Conservation (phyloP, 2,113 vertebrate species). For the Trogon melanurus region DNA sequence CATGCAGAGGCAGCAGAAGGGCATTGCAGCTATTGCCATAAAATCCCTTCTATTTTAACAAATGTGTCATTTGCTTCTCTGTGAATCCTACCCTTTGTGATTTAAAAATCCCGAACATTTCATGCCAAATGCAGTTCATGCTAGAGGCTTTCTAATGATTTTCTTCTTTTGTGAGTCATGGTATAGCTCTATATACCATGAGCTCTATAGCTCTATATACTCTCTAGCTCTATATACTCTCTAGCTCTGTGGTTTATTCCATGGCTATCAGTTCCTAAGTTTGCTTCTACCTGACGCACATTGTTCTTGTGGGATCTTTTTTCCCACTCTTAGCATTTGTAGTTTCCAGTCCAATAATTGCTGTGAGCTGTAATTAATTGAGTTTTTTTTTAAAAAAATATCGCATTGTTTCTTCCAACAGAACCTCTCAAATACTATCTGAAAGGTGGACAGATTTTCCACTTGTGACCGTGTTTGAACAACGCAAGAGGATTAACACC, state of each 20-base stretch:
- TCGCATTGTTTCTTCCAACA: not conserved
- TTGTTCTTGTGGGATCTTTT: slow-evolving; percentile 1
- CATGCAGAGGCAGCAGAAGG: not conserved
- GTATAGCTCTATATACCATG: not conserved
- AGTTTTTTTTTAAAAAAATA: not conserved
- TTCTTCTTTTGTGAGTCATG: not conserved
- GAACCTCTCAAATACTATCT: not conserved
- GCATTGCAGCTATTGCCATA: not conserved
- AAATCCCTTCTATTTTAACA: not conserved
- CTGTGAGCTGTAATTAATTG: not conserved
- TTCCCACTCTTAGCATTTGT: not conserved
- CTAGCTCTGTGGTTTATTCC: not conserved
- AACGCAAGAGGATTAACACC: not conserved
- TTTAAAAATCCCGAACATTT: not conserved
- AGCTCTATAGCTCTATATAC: not conserved
- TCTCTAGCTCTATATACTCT: not conserved
- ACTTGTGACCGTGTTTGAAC: not conserved
- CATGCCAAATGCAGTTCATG: not conserved
- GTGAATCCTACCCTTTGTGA: not conserved
- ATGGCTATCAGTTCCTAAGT: not conserved
- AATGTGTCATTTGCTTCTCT: not conserved
- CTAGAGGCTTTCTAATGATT: not conserved
- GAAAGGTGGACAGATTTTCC: not conserved
- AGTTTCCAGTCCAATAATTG: not conserved
- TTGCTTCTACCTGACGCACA: not conserved